Conservation (phyloP, 2,113 vertebrate genomes). For the Numida meleagris region DNA sequence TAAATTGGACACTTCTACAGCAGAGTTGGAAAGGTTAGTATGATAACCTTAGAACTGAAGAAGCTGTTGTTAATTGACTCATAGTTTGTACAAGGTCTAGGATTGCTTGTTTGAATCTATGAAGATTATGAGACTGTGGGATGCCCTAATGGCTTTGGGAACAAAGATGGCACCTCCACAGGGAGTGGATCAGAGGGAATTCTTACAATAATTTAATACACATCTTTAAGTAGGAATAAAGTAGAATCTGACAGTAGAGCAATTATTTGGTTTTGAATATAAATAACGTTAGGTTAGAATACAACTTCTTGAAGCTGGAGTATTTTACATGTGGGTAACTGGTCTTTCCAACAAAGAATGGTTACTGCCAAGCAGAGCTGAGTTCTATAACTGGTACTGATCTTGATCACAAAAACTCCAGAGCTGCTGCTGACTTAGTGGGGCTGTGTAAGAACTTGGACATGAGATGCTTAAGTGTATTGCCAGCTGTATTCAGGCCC, state of each 20-base stretch:
- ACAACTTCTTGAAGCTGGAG: not conserved
- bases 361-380: not conserved
- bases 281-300: not conserved
- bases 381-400: not conserved
- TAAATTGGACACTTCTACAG: slow-evolving; percentile 71
- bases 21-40: slow-evolving; percentile 81
- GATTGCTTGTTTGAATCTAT: not conserved
- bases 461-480: not conserved
- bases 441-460: not conserved
- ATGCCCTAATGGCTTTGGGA: not conserved
- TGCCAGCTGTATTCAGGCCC: not conserved
- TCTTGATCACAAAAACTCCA: not conserved
- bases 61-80: not conserved
- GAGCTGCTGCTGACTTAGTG: not conserved
- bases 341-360: not conserved
- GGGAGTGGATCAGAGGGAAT: not conserved
- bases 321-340: not conserved
- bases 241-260: not conserved
- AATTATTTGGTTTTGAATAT: not conserved
- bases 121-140: not conserved
- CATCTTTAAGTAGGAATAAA: not conserved
- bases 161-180: not conserved
- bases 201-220: not conserved
- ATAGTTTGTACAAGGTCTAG: not conserved
- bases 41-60: not conserved